These are phyloP conservation scores for Balearica regulorum DNA, from an alignment of 2,797 vertebrate genomes.

Conservation along the genomic window DNA sequence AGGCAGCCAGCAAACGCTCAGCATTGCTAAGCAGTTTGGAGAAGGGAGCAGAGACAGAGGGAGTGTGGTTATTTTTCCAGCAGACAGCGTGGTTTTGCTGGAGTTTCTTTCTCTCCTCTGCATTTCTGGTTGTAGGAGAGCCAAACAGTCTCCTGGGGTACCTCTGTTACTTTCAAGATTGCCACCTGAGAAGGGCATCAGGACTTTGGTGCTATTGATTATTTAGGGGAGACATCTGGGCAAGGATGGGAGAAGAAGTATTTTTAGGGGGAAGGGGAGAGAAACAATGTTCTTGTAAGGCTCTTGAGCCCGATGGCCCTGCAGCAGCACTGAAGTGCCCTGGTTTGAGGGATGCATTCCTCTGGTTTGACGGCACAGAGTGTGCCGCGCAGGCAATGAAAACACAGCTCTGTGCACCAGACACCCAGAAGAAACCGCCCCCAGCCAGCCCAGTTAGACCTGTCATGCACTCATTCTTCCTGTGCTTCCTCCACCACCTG, in stretches of 20 bases:
- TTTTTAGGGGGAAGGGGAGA: not conserved
- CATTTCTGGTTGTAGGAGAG: not conserved
- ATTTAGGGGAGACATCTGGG: not conserved
- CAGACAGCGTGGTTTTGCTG: not conserved
- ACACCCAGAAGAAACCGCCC: not conserved
- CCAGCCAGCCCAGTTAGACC: not conserved
- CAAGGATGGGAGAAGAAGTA: not conserved
- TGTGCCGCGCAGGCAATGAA: not conserved
- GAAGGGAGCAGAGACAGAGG: not conserved
- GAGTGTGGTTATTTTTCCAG: accelerated
- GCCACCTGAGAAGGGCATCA: not conserved
- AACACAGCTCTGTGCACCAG: not conserved
- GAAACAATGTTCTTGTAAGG: not conserved
- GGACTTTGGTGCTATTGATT: not conserved
- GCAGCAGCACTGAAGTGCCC: not conserved
- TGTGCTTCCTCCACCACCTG: not conserved
- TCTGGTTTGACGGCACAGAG: not conserved
- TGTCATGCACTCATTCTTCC: not conserved
- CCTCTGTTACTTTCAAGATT: not conserved
- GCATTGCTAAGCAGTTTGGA: not conserved
- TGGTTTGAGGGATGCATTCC: not conserved
- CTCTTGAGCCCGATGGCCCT: not conserved
- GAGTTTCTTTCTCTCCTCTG: not conserved
- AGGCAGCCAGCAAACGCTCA: not conserved
- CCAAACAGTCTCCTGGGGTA: not conserved